Evolutionary conservation across 2,888 invertebrate species (phyloP), one percentile per base, ranked within the genome.

Genomic region (Scaptomyza cyrtandrae): DNA sequence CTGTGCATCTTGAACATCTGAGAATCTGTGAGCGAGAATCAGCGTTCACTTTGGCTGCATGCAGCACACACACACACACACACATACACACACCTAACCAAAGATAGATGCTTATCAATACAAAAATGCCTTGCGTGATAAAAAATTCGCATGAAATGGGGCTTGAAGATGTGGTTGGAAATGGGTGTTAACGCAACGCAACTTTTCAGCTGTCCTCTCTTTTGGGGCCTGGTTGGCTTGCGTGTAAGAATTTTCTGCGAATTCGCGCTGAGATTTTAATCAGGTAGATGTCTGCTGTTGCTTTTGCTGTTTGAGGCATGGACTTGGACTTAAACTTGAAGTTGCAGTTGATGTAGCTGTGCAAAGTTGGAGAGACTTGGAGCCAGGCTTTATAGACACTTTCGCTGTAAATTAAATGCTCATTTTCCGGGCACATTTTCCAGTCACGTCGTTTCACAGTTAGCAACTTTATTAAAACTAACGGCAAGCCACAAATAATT

Each of bases 401-500:
- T 85, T 85, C 85, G 78, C 81, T 76, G 71, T 66, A 74, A 81
- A 74, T 81, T 74, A 80, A 77, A 77, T 79, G 81, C 73, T 74
- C 80, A 80, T 83, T 82, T 78, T 85, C 75, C 71, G 65, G 52
- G 60, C 50, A 41, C 65, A 69, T 75, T 74, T 78, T 72, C 71
- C 69, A 83, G 81, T 86, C 85, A 85, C 84, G 86, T 86, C 80
- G 71, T 73, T 85, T 86, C 85, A 86, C 85, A 85, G 85, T 85
- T 86, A 85, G 85, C 87, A 86, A 82, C 86, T 85, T 85, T 86
- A 85, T 85, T 85, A 85, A 84, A 85, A 80, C 84, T 86, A 86
- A 85, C 85, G 86, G 86, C 82, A 71, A 52, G 78, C 75, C 66
- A 70, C 67, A 75, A 81, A 81, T 83, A 86, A 86, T 83, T 86